Conservation (phyloP, 2,888 invertebrate species). For the Oxystoma pomonae region DNA sequence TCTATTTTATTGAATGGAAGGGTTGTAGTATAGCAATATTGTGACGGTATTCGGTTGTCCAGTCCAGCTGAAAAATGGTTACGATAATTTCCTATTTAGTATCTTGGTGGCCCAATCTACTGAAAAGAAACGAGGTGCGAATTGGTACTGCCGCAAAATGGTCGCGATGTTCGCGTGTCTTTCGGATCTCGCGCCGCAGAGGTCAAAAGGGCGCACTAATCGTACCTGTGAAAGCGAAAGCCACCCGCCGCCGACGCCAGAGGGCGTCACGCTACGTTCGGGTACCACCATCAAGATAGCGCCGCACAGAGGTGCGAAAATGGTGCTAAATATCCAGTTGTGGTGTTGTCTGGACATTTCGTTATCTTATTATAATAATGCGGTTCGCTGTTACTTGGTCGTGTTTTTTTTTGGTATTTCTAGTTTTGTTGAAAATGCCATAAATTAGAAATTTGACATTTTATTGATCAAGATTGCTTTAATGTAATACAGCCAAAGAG, state of each 20-base stretch:
- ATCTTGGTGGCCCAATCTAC: no score
- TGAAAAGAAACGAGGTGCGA: no score
- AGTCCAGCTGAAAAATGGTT: no score
- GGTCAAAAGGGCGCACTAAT: conserved; percentile 43
- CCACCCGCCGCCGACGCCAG: conserved; percentile 16
- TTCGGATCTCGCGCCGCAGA: no score
- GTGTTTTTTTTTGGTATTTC: not conserved
- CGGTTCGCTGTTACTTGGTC: not conserved
- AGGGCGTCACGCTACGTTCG: conserved; percentile 19
- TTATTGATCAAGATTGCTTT: not conserved
- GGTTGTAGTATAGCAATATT: no score
- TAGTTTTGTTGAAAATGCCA: not conserved
- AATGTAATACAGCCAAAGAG: no score
- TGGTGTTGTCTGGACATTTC: not conserved
- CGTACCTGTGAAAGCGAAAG: conserved; percentile 42
- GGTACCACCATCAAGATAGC: not conserved
- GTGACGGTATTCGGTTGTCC: no score
- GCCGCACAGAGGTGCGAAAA: conserved; percentile 15
- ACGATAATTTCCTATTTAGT: no score
- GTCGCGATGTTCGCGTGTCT: no score
- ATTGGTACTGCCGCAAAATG: no score
- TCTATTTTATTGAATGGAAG: no score
- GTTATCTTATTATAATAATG: not conserved
- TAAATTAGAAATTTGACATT: not conserved
- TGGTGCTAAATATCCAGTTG: conserved; percentile 8